Evolutionary conservation across 2,797 vertebrate species (phyloP).

Genomic region (Coranthus polyacanthus): DNA sequence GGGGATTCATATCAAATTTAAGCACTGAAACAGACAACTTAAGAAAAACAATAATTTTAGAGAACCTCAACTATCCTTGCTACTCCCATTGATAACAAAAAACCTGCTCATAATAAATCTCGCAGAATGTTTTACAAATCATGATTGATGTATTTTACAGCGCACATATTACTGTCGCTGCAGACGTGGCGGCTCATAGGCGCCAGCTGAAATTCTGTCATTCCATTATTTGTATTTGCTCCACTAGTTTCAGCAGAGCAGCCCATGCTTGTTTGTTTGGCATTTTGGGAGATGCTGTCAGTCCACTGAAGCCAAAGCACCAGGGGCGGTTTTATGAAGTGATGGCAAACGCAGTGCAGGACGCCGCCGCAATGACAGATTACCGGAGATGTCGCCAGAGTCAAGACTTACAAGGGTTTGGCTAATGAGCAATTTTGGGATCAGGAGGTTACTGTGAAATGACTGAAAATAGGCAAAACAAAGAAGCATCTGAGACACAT

Average conservation of each 20-base stretch:
- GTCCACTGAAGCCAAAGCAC: slow-evolving; percentile 51
- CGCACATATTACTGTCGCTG: slow-evolving; percentile 32
- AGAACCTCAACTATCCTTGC: background rate
- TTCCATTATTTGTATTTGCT: slow-evolving; percentile 61
- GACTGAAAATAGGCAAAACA: slow-evolving; percentile 4
- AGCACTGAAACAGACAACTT: slow-evolving; percentile 22
- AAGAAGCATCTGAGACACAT: no score
- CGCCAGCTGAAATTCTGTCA: slow-evolving; percentile 44
- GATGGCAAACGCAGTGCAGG: slow-evolving; percentile 42
- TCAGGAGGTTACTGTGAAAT: slow-evolving; percentile 35
- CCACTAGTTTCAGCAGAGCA: slow-evolving; percentile 39
- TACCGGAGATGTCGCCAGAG: slow-evolving; percentile 31
- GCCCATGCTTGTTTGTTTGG: slow-evolving; percentile 59
- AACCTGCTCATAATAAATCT: slow-evolving; percentile 10
- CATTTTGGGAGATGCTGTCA: slow-evolving; percentile 62
- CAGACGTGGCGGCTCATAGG: slow-evolving; percentile 32
- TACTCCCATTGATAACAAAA: background rate
- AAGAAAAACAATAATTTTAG: slow-evolving; percentile 23
- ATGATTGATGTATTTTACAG: slow-evolving; percentile 42
- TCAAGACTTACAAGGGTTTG: slow-evolving; percentile 9
- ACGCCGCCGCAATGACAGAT: slow-evolving; percentile 32
- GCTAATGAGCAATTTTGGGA: slow-evolving; percentile 21
- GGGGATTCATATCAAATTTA: slow-evolving; percentile 14
- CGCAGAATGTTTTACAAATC: slow-evolving; percentile 41
- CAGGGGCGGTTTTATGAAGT: slow-evolving; percentile 62